These are phyloP conservation scores for Dicyrtomina minuta DNA, from an alignment of 2,888 invertebrate species.

Conservation along the genomic window DNA sequence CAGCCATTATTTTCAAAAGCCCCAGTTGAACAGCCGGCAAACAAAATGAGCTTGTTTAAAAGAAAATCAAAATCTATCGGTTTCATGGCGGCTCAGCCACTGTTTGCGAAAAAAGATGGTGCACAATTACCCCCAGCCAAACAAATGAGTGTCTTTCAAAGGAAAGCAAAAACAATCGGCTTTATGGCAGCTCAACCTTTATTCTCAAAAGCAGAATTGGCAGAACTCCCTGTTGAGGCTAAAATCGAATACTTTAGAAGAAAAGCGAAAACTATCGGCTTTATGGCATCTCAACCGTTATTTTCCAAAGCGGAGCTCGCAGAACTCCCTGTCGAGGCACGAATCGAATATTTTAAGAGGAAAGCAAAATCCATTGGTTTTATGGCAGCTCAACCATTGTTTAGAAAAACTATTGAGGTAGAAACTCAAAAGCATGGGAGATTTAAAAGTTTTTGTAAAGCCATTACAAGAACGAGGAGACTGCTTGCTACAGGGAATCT, in stretches of 20 bases:
- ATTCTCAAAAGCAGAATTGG: too few relatives aligned
- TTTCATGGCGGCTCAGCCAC: too few relatives aligned
- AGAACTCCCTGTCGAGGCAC: background rate
- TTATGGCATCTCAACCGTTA: background rate
- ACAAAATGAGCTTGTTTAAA: background rate
- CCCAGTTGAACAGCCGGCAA: background rate
- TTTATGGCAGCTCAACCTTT: too few relatives aligned
- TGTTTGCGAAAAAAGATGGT: too few relatives aligned
- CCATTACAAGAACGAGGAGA: conserved; percentile 7
- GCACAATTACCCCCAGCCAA: too few relatives aligned
- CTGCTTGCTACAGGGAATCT: background rate
- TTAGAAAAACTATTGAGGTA: background rate
- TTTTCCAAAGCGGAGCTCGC: background rate
- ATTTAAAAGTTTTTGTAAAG: conserved; percentile 11
- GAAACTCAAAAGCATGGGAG: background rate
- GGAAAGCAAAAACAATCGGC: background rate
- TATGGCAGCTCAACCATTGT: conserved; percentile 12
- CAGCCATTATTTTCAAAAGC: too few relatives aligned
- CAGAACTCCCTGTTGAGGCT: too few relatives aligned
- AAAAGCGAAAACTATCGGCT: background rate
- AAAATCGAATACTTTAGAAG: too few relatives aligned
- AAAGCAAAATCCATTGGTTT: conserved; percentile 8
- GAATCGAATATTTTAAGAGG: background rate
- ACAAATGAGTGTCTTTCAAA: too few relatives aligned
- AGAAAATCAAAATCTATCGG: background rate